Conservation (phyloP, 2,888 invertebrate species). For the Campoletis raptor region DNA sequence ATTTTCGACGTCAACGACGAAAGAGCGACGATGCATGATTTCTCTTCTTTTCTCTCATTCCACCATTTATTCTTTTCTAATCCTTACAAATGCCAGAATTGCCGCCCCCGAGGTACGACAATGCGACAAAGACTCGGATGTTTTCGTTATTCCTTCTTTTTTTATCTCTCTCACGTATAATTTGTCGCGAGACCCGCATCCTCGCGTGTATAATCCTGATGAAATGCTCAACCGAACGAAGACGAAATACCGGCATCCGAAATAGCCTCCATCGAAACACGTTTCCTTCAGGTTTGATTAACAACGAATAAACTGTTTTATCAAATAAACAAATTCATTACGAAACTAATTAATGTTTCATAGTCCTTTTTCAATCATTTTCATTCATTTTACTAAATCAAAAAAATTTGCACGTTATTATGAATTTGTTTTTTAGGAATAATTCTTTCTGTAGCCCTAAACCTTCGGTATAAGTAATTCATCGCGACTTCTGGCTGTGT, state of each 20-base stretch:
- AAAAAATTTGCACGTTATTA: not conserved
- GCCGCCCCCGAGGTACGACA: slow-evolving; percentile 10
- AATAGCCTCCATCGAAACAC: slow-evolving; percentile 21
- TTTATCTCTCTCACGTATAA: slow-evolving; percentile 53
- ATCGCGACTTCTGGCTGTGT: slow-evolving; percentile 44
- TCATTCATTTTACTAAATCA: not conserved
- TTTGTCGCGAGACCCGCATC: slow-evolving; percentile 72
- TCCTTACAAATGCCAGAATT: slow-evolving; percentile 79
- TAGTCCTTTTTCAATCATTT: not conserved
- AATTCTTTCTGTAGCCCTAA: slow-evolving; percentile 15
- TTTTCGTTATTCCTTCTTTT: slow-evolving; percentile 27
- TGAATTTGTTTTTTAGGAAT: not conserved
- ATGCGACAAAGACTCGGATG: slow-evolving; percentile 29
- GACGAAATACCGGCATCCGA: slow-evolving; percentile 33
- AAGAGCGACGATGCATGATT: slow-evolving; percentile 35
- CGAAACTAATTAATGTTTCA: not conserved
- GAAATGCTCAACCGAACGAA: slow-evolving; percentile 64
- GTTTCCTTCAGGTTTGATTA: slow-evolving; percentile 58
- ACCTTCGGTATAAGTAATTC: slow-evolving; percentile 16
- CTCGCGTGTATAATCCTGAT: slow-evolving; percentile 70
- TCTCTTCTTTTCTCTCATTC: slow-evolving; percentile 4
- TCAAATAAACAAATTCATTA: not conserved
- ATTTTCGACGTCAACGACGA: slow-evolving; percentile 53
- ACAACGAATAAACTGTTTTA: not conserved
- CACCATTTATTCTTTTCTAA: slow-evolving; percentile 72